phyloP scores from a whole-genome alignment of 64 coral and sea anemone species.

The Porites lutea region DNA sequence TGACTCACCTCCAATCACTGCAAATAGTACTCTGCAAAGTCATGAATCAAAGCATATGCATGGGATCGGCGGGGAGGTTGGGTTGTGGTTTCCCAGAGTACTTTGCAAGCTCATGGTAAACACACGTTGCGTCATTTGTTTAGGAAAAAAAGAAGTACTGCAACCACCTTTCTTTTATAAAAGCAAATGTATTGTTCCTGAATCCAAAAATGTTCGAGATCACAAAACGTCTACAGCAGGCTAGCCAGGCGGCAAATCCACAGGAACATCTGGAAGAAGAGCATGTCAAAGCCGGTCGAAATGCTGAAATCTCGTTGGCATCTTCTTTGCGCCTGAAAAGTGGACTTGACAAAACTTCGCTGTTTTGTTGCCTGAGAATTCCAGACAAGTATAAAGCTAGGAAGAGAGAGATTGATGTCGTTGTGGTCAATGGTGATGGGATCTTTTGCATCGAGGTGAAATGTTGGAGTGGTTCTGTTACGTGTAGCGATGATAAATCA shows the following conservation, averaged over 20 bases:
- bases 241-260: slow-evolving; percentile 82
- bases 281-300: slow-evolving; percentile 91
- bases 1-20: too few species aligned
- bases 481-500: slow-evolving; percentile 56
- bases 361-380: slow-evolving; percentile 94
- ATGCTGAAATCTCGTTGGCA: slow-evolving; percentile 80
- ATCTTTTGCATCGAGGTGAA: slow-evolving; percentile 95
- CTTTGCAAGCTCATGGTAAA: slow-evolving; percentile 34
- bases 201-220: slow-evolving; percentile 82
- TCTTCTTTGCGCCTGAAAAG: slow-evolving; percentile 64
- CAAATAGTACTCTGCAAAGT: too few species aligned
- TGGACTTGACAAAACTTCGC: slow-evolving; percentile 80
- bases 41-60: too few species aligned
- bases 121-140: slow-evolving; percentile 54
- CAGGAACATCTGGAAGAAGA: slow-evolving; percentile 86
- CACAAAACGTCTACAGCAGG: slow-evolving; percentile 88
- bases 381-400: slow-evolving; percentile 92
- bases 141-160: not conserved
- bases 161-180: not conserved
- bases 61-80: not conserved
- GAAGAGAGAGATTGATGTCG: slow-evolving; percentile 92
- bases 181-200: not conserved
- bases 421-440: slow-evolving; percentile 73
- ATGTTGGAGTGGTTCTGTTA: slow-evolving; percentile 80
- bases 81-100: slow-evolving; percentile 4